Conservation (phyloP, 2,888 invertebrate genomes). For the Dasypogon diadema region DNA sequence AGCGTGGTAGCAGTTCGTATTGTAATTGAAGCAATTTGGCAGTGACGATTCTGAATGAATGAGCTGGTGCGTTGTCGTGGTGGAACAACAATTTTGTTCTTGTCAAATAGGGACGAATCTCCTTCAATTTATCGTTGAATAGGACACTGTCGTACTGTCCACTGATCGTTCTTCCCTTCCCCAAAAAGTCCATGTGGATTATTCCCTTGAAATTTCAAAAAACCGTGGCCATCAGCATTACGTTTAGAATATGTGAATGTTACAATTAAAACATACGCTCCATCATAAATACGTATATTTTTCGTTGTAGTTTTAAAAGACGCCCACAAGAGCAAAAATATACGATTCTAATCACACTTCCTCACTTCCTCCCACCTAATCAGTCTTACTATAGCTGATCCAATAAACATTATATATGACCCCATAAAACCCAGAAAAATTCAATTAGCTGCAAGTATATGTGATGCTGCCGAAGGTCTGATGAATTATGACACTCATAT, state of each 20-base stretch:
- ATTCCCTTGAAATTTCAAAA: neutral
- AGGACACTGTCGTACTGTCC: neutral
- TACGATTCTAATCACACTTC: conserved; percentile 20
- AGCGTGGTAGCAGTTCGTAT: neutral
- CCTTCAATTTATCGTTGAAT: neutral
- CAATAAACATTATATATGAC: conserved; percentile 40
- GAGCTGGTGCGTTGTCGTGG: neutral
- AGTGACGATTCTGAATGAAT: neutral
- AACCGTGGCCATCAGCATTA: neutral
- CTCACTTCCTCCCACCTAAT: conserved; percentile 4
- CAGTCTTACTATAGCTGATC: conserved; percentile 3
- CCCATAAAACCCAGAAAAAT: conserved; percentile 45
- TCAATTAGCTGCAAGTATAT: conserved; percentile 40
- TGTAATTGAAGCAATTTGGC: neutral
- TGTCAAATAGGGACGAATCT: neutral
- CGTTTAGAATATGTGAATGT: too few relatives aligned
- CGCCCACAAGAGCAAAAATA: too few relatives aligned
- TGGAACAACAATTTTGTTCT: neutral
- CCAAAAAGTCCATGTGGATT: neutral
- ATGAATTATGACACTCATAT: conserved; percentile 27
- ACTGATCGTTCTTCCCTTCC: neutral
- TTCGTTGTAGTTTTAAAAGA: too few relatives aligned
- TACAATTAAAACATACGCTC: too few relatives aligned
- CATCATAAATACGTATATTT: too few relatives aligned
- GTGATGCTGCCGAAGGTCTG: conserved; percentile 18